A percentile compares a stretch with the other conserved stretches of the same genome.
These are phyloP conservation scores for Muscicapa adusta DNA, from an alignment of 2,113 vertebrate species.

Conservation along the genomic window DNA sequence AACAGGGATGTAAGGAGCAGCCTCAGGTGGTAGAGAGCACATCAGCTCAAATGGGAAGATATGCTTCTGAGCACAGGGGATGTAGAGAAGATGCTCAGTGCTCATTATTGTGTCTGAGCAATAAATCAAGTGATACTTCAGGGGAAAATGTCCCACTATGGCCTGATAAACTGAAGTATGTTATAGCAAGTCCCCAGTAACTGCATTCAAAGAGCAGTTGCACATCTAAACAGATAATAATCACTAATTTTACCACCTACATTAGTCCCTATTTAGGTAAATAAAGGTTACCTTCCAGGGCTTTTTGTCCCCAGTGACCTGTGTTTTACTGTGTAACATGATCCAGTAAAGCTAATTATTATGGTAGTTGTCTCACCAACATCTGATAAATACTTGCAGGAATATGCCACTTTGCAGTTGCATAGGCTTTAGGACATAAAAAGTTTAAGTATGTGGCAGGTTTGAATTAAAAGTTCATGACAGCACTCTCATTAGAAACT, in stretches of 20 bases:
- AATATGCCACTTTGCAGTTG: background rate
- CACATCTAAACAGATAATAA: background rate
- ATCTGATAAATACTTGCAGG: background rate
- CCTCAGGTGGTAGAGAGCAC: accelerated
- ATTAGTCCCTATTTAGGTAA: background rate
- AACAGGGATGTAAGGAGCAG: background rate
- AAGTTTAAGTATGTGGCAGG: background rate
- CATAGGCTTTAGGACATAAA: background rate
- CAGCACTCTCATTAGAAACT: background rate
- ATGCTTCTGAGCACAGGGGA: background rate
- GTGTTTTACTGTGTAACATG: background rate
- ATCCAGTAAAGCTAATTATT: background rate
- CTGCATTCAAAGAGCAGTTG: background rate
- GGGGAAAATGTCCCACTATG: background rate
- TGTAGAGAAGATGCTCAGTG: background rate
- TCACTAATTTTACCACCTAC: background rate
- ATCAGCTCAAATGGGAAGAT: accelerated
- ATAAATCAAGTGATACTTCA: background rate
- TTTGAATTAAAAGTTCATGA: background rate
- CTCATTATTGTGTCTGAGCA: background rate
- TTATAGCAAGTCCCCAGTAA: background rate
- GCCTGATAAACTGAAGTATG: background rate
- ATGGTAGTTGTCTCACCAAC: background rate
- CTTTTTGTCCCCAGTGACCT: background rate
- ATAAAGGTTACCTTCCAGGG: background rate